Evolutionary conservation across 2,888 invertebrate genomes (phyloP).

Genomic region (Lumbricus terrestris): DNA sequence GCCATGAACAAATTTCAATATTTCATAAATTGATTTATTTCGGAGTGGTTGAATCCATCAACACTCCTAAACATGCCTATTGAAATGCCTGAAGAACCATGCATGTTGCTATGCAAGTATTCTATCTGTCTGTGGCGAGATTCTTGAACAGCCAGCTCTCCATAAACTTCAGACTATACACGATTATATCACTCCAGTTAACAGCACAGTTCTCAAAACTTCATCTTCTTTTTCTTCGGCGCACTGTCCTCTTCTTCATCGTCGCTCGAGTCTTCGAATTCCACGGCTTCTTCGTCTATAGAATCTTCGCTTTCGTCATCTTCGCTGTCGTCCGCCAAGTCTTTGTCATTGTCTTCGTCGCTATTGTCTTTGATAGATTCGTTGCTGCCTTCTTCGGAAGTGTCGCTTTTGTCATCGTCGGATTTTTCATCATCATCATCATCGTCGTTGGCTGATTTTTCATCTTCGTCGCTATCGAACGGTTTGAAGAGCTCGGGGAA

Average conservation of each 20-base stretch:
- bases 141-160: neutral
- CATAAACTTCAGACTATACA: neutral
- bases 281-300: constrained; percentile 20
- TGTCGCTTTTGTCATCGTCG: neutral
- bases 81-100: no score
- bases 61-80: no score
- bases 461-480: constrained; percentile 25
- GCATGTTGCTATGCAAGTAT: neutral
- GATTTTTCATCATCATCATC: constrained; percentile 25
- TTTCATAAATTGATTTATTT: no score
- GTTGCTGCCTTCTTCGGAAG: neutral
- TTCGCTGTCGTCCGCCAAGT: constrained; percentile 4
- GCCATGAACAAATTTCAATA: no score
- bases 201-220: neutral
- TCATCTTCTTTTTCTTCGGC: neutral
- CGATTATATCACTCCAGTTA: neutral
- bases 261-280: neutral
- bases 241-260: neutral
- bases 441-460: constrained; percentile 21
- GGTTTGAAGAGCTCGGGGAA: neutral
- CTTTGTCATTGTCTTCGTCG: constrained; percentile 20
- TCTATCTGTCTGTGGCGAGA: neutral
- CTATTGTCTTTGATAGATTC: constrained; percentile 7
- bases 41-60: no score
- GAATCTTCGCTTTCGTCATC: constrained; percentile 24